Base-by-base conservation (phyloP, 2,888 invertebrate genomes). In the Nomada flava region DNA sequence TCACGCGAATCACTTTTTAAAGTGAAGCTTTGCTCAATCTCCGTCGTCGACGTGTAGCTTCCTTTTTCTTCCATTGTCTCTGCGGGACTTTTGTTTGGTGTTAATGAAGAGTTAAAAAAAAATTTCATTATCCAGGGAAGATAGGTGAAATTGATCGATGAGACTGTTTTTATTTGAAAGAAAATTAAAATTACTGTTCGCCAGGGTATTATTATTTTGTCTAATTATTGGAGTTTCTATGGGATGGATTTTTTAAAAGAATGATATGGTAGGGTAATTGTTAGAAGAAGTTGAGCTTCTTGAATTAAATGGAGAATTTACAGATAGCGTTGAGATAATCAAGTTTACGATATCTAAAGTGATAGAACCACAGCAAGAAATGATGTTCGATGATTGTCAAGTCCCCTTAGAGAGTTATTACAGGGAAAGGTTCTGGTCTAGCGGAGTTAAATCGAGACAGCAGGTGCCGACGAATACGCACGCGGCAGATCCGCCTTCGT, bases 391-490 rank as follows among this genome's bases (percentile, higher is more conserved):
- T 47, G 47, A 47, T 47, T 15, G 36, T 47, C 47, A 52, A 52
- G 50, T 36, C 9, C 60, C 50, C 18, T 26, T 5, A 5, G 53
- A 47, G 53, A 52, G 36, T 11, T 36, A 71, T 77, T 63, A 55
- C 15, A 23, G 11, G 29, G 11, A 36, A 20, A 44, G 18, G 74
- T 83, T 83, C 77, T 77, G 83, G 77, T 83, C 71, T 63, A 74
- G 26, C 47, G 77, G 77, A 82, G 73, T 77, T 52, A 63, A 77
- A 82, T 77, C 53, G 70, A 67, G 23, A 52, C 50, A 44, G 82
- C 82, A 77, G 82, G 82, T 81, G 82, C 60, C 42, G 3, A 57
- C 2, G 65, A 23, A 29, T 47, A 62, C 67, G 71, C 75, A 29
- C 23, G 47, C 52, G 53, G 53, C 74, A 20, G 79, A 79, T 79